Evolutionary conservation across 2,797 vertebrate genomes (phyloP).

Genomic region (Limnodromus scolopaceus): DNA sequence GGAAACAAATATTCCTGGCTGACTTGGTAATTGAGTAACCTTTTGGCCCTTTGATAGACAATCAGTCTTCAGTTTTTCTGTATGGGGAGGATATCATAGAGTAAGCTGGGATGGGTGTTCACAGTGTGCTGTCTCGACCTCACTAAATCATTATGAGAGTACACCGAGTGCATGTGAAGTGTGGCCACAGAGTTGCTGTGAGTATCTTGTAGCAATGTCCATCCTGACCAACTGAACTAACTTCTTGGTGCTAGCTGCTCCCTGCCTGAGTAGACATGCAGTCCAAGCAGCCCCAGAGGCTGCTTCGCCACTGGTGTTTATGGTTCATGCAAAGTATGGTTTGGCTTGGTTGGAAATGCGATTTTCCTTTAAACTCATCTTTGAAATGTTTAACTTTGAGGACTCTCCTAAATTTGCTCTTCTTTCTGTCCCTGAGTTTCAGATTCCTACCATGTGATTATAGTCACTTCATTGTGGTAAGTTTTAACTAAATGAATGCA

Average conservation of each 20-base stretch:
- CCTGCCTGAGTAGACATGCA: neutral
- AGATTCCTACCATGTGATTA: neutral
- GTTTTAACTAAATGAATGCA: neutral
- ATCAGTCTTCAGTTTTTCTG: neutral
- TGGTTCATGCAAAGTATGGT: neutral
- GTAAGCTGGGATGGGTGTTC: neutral
- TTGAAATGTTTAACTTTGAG: neutral
- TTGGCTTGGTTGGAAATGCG: neutral
- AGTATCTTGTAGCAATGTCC: neutral
- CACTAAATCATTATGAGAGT: neutral
- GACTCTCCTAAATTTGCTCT: neutral
- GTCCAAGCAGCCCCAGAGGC: neutral
- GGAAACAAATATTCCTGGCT: neutral
- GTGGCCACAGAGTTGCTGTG: neutral
- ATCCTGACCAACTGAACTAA: neutral
- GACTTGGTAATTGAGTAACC: neutral
- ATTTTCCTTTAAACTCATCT: neutral
- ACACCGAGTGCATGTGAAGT: fast-evolving
- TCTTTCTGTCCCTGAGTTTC: neutral
- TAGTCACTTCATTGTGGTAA: neutral
- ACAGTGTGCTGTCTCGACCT: neutral
- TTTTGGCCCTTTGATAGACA: neutral
- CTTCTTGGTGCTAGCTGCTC: neutral
- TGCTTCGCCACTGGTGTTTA: neutral
- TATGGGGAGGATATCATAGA: neutral